phyloP scores from a whole-genome alignment of 2,797 vertebrate genomes.

The Lagocephalus sceleratus region DNA sequence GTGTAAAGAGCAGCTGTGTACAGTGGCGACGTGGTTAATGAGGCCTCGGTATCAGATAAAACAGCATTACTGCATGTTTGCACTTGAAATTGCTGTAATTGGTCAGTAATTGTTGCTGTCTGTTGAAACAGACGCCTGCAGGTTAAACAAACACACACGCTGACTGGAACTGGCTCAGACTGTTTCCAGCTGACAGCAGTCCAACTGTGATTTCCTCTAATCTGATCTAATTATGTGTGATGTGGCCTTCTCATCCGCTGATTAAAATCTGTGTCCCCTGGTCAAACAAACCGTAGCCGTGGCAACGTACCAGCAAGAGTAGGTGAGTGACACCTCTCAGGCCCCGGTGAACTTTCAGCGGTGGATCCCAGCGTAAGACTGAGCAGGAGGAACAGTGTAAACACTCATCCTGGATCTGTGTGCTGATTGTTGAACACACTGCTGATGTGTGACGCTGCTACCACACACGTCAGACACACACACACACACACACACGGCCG shows the following conservation, averaged over 20 bases:
- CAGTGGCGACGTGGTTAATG: background rate
- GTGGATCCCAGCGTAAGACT: slow-evolving; percentile 13
- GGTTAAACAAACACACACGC: slow-evolving; percentile 38
- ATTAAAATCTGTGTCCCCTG: slow-evolving; percentile 15
- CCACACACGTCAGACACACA: slow-evolving; percentile 6
- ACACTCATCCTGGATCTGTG: background rate
- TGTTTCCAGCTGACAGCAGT: slow-evolving; percentile 18
- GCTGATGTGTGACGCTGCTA: slow-evolving; percentile 8
- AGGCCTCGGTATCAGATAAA: slow-evolving; percentile 20
- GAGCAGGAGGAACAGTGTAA: slow-evolving; percentile 1
- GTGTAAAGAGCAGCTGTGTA: background rate
- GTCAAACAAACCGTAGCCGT: slow-evolving; percentile 21
- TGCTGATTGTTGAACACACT: no score
- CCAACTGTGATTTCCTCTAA: slow-evolving; percentile 42
- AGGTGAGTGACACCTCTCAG: slow-evolving; percentile 1
- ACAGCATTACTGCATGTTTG: slow-evolving; percentile 38
- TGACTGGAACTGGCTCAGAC: slow-evolving; percentile 15
- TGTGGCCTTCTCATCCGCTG: slow-evolving; percentile 17
- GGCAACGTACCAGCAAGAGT: slow-evolving; percentile 36
- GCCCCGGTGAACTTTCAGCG: slow-evolving; percentile 2
- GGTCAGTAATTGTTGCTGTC: slow-evolving; percentile 21
- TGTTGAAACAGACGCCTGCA: slow-evolving; percentile 40
- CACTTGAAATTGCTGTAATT: slow-evolving; percentile 54
- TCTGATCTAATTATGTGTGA: slow-evolving; percentile 50
- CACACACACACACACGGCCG: slow-evolving; percentile 30